phyloP scores from a whole-genome alignment of 2,113 vertebrate species.

The Callionymus lyra region DNA sequence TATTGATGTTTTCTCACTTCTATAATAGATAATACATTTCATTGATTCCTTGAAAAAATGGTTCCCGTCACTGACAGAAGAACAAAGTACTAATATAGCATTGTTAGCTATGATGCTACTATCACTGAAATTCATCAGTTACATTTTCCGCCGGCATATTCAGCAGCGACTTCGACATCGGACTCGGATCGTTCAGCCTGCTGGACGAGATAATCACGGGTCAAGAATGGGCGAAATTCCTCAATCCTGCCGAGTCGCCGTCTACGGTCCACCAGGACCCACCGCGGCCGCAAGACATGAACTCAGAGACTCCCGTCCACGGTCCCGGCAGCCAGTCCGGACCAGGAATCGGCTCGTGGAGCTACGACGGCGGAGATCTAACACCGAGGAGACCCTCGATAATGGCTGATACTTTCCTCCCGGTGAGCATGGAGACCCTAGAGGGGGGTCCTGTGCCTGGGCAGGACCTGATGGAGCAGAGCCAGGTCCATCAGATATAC shows the following conservation, averaged over 20 bases:
- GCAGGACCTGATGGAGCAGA: slow-evolving; percentile 48
- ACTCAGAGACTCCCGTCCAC: slow-evolving; percentile 1
- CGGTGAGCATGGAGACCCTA: slow-evolving; percentile 19
- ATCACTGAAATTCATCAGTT: too few relatives aligned
- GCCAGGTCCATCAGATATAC: slow-evolving; percentile 10
- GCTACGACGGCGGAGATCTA: not conserved
- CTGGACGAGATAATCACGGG: slow-evolving; percentile 64
- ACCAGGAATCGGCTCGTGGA: slow-evolving; percentile 11
- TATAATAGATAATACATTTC: too few relatives aligned
- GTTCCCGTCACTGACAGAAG: too few relatives aligned
- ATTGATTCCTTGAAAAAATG: too few relatives aligned
- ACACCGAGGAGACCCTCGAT: slow-evolving; percentile 5
- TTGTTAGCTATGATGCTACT: too few relatives aligned
- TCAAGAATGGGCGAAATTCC: slow-evolving; percentile 61
- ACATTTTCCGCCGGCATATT: slow-evolving; percentile 19
- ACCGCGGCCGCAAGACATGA: slow-evolving; percentile 7
- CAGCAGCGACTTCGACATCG: slow-evolving; percentile 40
- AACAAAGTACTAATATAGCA: too few relatives aligned
- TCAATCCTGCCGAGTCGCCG: slow-evolving; percentile 19
- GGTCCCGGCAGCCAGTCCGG: slow-evolving; percentile 7
- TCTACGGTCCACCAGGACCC: slow-evolving; percentile 16
- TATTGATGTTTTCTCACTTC: too few relatives aligned
- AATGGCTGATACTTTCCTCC: slow-evolving; percentile 12
- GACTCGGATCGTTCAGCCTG: slow-evolving; percentile 59
- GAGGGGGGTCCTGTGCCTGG: slow-evolving; percentile 9